Evolutionary conservation across 2,113 vertebrate genomes (phyloP), one percentile per base, ranked within the genome.

Genomic region (Callocephalon fimbriatum): DNA sequence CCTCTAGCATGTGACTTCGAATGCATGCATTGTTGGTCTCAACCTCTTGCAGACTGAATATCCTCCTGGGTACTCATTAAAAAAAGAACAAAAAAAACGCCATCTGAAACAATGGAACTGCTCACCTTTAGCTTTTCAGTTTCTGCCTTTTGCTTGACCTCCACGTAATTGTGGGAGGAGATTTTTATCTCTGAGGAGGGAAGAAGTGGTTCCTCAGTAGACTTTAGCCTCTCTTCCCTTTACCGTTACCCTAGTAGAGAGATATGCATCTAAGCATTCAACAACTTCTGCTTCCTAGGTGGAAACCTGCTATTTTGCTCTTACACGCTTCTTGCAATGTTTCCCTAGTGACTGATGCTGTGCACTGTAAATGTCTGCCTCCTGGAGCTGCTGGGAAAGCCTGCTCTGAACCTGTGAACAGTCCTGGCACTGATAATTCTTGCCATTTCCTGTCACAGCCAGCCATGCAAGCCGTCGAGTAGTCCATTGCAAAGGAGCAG

Each of bases 11-110:
- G 22, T 22, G 7, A 79, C 59, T 86, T 65, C 5, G n/a, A 78
- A 37, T 27, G 50, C 51, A 71, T 12, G 51, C 0, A 4, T 18
- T 61, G 16, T 47, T 88, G 38, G 27, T 44, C 51, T 86, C 31
- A 68, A 72, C 18, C n/a, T 37, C 53, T 40, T 80, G 48, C 19
- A 91, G 65, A 77, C 27, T 82, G 15, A 95, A 7, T 73, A 86
- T 83, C 38, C 91, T 88, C 90, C 26, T 31, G 92, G 65, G 94
- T 83, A 62, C 59, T 97, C 67, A 81, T 95, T 96, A 92, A 96
- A 94, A 84, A 37, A 90, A 88, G 91, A 5, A 95, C 91, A 93
- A 86, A 29, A 81, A 88, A 91, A 5, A 17, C 94, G 76, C 56
- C 51, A 56, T n/a, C 80, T 95, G n/a, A 91, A 95, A 72, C 51